Percentiles rank a stretch among this genome's conserved stretches.
These are phyloP conservation scores for Saguinus midas DNA, from an alignment of 2,113 vertebrate genomes.

Conservation along the genomic window DNA sequence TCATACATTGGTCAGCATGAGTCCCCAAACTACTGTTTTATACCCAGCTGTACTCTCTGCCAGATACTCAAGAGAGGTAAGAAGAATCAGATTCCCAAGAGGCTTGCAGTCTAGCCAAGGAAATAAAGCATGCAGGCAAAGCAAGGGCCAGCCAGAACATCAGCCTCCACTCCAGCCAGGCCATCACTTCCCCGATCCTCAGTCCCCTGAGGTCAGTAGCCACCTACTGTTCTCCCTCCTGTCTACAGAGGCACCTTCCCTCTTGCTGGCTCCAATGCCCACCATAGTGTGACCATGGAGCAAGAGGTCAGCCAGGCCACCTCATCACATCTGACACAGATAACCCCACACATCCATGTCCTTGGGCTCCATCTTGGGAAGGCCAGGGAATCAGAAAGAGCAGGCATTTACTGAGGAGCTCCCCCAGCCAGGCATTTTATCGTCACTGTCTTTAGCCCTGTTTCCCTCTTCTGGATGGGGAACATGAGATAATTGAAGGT, in stretches of 20 bases:
- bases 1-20: background rate
- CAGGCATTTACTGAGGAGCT: background rate
- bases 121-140: background rate
- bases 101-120: background rate
- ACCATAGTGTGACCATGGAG: background rate
- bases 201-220: background rate
- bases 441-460: background rate
- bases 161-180: background rate
- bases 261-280: background rate
- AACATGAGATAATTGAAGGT: background rate
- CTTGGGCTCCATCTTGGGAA: background rate
- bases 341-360: background rate
- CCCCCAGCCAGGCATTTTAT: background rate
- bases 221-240: background rate
- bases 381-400: background rate
- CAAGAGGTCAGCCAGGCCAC: background rate
- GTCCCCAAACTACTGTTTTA: background rate
- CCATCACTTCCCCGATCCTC: background rate
- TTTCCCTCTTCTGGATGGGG: background rate
- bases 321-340: background rate
- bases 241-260: background rate
- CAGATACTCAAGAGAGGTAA: background rate
- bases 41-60: background rate
- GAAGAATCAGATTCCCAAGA: background rate
- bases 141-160: background rate